A percentile compares a stretch with the other conserved stretches of the same genome.
Conservation (phyloP, 2,888 invertebrate genomes). For the Camponotus fellah region DNA sequence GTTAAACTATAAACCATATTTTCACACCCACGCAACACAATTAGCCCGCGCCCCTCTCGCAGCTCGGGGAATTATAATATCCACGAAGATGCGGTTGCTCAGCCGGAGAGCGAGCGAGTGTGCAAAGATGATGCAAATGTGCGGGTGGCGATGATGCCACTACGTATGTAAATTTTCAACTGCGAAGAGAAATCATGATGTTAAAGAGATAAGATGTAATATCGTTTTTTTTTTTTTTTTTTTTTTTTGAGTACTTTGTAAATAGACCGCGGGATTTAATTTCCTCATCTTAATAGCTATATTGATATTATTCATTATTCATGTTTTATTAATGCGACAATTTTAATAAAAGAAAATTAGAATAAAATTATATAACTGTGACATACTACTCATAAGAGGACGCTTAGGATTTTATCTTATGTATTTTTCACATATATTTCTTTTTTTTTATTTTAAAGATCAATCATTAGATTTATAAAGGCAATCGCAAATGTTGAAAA, state of each 20-base stretch:
- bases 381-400: not conserved
- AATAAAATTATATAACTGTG: not conserved
- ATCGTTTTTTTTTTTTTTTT: not conserved
- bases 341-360: conserved; percentile 11
- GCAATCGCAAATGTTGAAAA: conserved; percentile 25
- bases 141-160: not conserved
- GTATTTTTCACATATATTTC: not conserved
- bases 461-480: not conserved
- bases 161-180: not conserved
- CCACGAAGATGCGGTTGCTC: conserved; percentile 45
- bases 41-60: conserved; percentile 79
- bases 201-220: not conserved
- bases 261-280: not conserved
- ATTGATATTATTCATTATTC: not conserved
- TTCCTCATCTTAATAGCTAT: not conserved
- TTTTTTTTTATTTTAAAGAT: not conserved
- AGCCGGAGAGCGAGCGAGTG: not conserved
- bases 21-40: conserved; percentile 85
- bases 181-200: not conserved
- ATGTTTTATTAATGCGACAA: conserved; percentile 24
- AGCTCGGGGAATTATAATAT: conserved; percentile 82
- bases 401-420: not conserved
- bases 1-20: conserved; percentile 85
- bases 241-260: not conserved
- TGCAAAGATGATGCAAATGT: not conserved